Conservation (phyloP, 2,113 vertebrate genomes). For the Mastomys natalensis region DNA sequence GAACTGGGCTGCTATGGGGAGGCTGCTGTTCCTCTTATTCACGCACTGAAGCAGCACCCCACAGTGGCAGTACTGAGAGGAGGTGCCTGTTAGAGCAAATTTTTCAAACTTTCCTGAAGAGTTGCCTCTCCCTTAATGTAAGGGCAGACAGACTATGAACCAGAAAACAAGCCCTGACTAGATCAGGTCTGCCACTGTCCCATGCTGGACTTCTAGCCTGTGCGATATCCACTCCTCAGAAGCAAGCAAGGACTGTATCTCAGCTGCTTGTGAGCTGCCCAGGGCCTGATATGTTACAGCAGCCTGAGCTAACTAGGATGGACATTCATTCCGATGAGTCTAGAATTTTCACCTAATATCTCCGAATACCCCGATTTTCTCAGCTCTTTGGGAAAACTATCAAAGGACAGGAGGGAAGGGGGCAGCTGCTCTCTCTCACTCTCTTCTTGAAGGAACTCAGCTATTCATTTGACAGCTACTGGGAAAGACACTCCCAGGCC, state of each 20-base stretch:
- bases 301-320: no score
- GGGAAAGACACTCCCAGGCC: neutral
- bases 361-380: neutral
- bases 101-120: neutral
- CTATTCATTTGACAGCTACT: neutral
- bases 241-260: neutral
- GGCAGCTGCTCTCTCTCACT: fast-evolving
- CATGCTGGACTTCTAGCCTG: neutral
- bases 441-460: neutral
- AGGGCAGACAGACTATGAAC: neutral
- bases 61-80: neutral
- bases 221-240: neutral
- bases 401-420: neutral
- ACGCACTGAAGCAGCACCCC: neutral
- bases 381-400: neutral
- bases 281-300: fast-evolving
- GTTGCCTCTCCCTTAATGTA: neutral
- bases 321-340: no score
- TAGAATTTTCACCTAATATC: neutral
- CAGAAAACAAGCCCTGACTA: neutral
- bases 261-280: neutral
- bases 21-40: neutral
- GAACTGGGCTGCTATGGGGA: neutral
- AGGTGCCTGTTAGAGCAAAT: neutral
- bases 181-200: neutral